Percentiles rank a stretch among this genome's conserved stretches.
Conservation (phyloP, 2,797 vertebrate genomes). For the Macroramphosus scolopax region DNA sequence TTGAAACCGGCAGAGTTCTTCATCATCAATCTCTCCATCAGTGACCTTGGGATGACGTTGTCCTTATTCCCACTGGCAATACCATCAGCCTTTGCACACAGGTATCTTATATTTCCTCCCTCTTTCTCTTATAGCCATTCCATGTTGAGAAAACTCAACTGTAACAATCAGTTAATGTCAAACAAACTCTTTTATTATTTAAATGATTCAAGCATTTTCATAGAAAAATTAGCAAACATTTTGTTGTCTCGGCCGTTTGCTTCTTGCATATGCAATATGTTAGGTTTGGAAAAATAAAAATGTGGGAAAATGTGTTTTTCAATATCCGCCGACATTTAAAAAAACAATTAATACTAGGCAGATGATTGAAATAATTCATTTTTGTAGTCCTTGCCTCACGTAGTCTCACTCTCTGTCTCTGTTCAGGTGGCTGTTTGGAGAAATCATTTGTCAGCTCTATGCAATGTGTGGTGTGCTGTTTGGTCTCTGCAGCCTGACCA, state of each 20-base stretch:
- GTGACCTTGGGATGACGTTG: conserved; percentile 87
- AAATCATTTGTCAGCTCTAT: conserved; percentile 79
- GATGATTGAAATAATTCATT: no score
- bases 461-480: conserved; percentile 84
- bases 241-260: no score
- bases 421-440: conserved; percentile 80
- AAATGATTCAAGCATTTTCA: background rate
- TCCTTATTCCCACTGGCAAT: conserved; percentile 84
- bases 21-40: conserved; percentile 85
- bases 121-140: background rate
- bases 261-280: no score
- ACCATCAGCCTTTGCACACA: conserved; percentile 84
- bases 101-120: conserved; percentile 58
- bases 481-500: conserved; percentile 79
- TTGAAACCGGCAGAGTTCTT: conserved; percentile 89
- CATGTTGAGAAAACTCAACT: no score
- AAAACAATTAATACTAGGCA: no score
- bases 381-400: no score
- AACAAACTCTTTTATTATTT: no score
- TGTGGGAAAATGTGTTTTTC: no score
- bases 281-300: no score
- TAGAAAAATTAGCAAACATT: background rate
- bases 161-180: no score
- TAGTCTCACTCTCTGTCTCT: background rate
- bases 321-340: no score